Base-by-base conservation (phyloP, 2,113 vertebrate genomes). In the Gymnobelideus leadbeateri region DNA sequence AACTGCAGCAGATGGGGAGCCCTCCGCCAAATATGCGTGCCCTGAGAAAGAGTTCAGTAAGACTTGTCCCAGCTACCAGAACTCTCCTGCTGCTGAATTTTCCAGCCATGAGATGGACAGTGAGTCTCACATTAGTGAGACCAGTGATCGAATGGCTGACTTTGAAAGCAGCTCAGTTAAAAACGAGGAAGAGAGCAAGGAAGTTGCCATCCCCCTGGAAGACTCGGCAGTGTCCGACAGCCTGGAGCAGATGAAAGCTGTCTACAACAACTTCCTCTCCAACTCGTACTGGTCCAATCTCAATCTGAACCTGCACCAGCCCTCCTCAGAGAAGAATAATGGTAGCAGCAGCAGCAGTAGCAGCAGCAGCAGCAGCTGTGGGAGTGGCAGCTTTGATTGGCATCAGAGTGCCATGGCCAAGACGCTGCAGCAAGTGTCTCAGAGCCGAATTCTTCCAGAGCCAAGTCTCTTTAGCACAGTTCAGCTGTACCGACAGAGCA, bases 231-330 rank as follows among this genome's bases (percentile, higher is more conserved):
- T 98, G 11, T 99, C 99, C 0, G 99, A 99, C 96, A 99, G 99
- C 94, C 98, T 99, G 96, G 99, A 99, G 96, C 99, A 99, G 98
- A 99, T 99, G 99, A 99, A 99, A 98, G 99, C 99, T 0, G 99
- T 99, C 93, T 99, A 99, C 98, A 99, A 99, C 93, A 99, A 99
- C 98, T 99, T 99, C 96, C 99, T 99, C 90, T 99, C 99, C 97
- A 99, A 99, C 98, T 99, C 99, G n/a, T 99, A 99, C 96, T 99
- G 99, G 99, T 99, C 99, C 95, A 99, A 99, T 96, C 99, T 99
- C 97, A 99, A 99, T 98, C 97, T 99, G 97, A 99, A 99, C 97
- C 98, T 99, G 98, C 99, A 98, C 98, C 99, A 99, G 98, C 98
- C 99, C 0, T 98, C 99, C 51, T 97, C 99, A 0, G 99, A 99